Conservation (phyloP, 2,113 vertebrate species). For the Sphaerodactylus townsendi region DNA sequence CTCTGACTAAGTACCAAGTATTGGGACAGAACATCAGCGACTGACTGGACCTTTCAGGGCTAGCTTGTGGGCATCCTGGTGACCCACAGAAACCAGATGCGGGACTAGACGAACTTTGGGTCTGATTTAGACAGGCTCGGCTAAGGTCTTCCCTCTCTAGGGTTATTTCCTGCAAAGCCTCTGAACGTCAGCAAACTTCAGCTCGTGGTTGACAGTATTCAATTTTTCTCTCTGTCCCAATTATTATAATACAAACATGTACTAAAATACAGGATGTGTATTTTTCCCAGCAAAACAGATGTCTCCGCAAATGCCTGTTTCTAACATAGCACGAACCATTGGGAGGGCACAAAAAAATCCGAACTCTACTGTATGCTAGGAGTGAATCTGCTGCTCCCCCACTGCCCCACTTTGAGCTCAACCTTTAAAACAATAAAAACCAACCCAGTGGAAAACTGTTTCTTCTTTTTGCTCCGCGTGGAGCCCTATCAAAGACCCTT, state of each 20-base stretch:
- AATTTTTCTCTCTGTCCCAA: slow-evolving; percentile 36
- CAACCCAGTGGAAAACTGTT: slow-evolving; percentile 65
- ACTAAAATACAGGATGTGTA: too few species aligned
- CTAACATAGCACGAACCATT: slow-evolving; percentile 44
- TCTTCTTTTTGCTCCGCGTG: slow-evolving; percentile 46
- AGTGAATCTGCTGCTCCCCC: slow-evolving; percentile 27
- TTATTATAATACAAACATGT: slow-evolving; percentile 26
- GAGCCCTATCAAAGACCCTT: slow-evolving; percentile 60
- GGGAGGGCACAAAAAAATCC: slow-evolving; percentile 45
- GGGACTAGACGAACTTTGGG: too few species aligned
- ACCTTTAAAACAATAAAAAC: slow-evolving; percentile 67
- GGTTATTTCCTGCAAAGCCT: too few species aligned
- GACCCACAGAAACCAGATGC: too few species aligned
- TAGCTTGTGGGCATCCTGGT: too few species aligned
- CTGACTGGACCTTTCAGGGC: too few species aligned
- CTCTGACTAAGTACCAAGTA: too few species aligned
- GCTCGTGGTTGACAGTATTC: too few species aligned
- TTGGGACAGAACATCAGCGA: too few species aligned
- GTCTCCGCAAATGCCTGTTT: slow-evolving; percentile 58
- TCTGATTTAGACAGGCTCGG: too few species aligned
- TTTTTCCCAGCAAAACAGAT: background rate
- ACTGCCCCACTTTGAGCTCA: background rate
- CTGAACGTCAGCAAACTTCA: too few species aligned
- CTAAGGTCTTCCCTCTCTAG: too few species aligned
- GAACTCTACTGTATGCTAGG: slow-evolving; percentile 37